These are phyloP conservation scores for Pedionomus torquatus DNA, from an alignment of 2,113 vertebrate species.

Conservation along the genomic window DNA sequence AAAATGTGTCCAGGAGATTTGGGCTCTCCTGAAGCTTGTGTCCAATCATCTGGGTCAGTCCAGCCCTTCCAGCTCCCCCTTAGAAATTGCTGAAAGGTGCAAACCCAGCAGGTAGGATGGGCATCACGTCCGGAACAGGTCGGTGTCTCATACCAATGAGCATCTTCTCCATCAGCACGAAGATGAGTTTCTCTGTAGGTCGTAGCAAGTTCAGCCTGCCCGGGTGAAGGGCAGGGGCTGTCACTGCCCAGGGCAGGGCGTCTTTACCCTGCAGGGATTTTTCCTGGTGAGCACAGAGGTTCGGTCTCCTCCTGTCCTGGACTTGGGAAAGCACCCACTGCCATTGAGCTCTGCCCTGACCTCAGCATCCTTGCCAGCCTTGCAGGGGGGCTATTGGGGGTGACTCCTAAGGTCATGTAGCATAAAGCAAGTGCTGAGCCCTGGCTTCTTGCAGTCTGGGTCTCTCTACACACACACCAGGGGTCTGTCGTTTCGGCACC, in stretches of 20 bases:
- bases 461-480: accelerated
- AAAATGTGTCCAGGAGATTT: neutral
- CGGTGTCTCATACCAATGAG: accelerated
- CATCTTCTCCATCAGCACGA: neutral
- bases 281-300: neutral
- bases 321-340: neutral
- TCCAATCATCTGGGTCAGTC: neutral
- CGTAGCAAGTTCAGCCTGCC: neutral
- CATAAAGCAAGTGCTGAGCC: neutral
- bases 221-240: neutral
- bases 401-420: neutral
- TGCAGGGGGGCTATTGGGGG: accelerated
- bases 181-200: neutral
- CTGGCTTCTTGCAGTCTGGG: neutral
- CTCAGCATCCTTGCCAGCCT: neutral
- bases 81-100: neutral
- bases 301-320: neutral
- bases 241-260: neutral
- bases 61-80: neutral
- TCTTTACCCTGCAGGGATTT: neutral
- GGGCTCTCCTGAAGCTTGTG: neutral
- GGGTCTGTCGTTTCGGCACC: neutral
- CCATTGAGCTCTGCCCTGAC: neutral
- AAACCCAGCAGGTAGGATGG: neutral
- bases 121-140: neutral